Conservation (phyloP, 2,113 vertebrate species). For the Callospermophilus lateralis region DNA sequence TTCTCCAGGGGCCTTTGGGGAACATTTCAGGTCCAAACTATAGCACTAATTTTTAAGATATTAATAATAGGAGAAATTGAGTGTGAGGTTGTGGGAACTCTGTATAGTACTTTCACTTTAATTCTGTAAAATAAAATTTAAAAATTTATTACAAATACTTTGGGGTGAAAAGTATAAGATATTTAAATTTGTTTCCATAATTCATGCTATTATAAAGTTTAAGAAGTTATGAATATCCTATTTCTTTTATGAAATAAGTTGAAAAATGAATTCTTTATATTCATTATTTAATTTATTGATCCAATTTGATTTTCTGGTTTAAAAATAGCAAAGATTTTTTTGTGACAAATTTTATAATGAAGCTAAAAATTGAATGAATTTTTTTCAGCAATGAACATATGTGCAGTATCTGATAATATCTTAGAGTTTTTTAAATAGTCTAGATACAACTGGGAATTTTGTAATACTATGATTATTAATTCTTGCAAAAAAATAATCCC, state of each 20-base stretch:
- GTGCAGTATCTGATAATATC: neutral
- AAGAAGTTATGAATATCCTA: neutral
- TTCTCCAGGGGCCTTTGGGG: neutral
- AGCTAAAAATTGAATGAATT: neutral
- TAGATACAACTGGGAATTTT: neutral
- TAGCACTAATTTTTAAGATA: neutral
- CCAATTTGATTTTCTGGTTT: neutral
- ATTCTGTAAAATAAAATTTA: neutral
- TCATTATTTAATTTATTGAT: neutral
- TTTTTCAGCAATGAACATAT: neutral
- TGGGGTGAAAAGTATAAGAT: neutral
- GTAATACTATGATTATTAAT: constrained; percentile 14
- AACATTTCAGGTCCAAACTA: neutral
- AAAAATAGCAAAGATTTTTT: neutral
- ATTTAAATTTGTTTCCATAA: neutral
- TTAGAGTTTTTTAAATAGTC: neutral
- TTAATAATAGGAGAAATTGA: neutral
- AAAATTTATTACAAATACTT: neutral
- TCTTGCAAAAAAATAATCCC: neutral
- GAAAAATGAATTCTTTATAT: neutral
- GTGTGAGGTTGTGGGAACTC: neutral
- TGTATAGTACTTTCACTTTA: neutral
- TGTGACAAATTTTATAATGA: neutral
- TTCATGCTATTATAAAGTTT: neutral
- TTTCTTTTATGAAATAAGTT: constrained; percentile 6